Evolutionary conservation across 2,113 vertebrate genomes (phyloP), one percentile per base, ranked within the genome.

Genomic region (Rhynchopsitta pachyrhyncha): DNA sequence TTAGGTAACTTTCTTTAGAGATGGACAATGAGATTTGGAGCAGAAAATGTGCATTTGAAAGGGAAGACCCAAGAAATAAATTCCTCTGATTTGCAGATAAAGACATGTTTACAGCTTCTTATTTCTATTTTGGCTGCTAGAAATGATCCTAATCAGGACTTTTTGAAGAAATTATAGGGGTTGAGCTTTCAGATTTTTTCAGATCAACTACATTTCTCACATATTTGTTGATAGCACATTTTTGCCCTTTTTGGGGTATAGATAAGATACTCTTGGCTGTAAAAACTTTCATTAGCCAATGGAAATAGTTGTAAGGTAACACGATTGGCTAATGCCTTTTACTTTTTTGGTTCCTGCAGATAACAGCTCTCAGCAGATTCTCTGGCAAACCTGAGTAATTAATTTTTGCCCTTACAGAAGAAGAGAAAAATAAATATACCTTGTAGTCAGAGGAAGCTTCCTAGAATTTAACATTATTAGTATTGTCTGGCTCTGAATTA

Each of bases 351-450:
- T 82, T 88, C 39, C 41, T 85, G 41, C 53, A 60, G 60, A 50
- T 59, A 92, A 86, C 31, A 71, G 13, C 80, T 82, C 85, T 83
- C 49, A 88, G 63, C 18, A 94, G 44, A 88, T 90, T 85, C 44
- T 74, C 50, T 68, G 41, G 18, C 17, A 85, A 86, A 69, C 44
- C 11, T 79, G 24, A 33, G 52, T 73, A 92, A 91, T 91, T 91
- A 92, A 83, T 86, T 91, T 91, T 41, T 90, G 53, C 37, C 86
- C 76, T 88, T 57, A 39, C 59, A 57, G 60, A 85, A 82, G 60
- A 92, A 93, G 57, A 66, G 62, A 79, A 83, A 94, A 95, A 60
- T 62, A 91, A 85, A 94, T 41, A 92, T 33, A 89, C 25, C 35
- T 68, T 78, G 27, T 18, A 84, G 47, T 76, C 42, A 75, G 59